phyloP scores from a whole-genome alignment of 2,888 invertebrate species.

The Enchytraeus crypticus region DNA sequence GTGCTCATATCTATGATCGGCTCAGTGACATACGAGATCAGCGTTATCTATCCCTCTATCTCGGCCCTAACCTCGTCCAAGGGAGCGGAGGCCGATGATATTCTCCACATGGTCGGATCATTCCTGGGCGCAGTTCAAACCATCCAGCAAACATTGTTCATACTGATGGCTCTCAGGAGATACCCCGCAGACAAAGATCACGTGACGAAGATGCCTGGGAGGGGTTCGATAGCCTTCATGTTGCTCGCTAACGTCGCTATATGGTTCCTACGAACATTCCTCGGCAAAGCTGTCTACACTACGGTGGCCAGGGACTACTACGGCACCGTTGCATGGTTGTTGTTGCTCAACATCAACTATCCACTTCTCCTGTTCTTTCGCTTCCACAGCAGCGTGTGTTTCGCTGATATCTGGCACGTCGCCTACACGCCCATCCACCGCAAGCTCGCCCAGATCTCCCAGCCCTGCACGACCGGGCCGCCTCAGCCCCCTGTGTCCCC shows the following conservation, averaged over 20 bases:
- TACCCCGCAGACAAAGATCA: slow-evolving; percentile 37
- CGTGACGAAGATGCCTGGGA: slow-evolving; percentile 50
- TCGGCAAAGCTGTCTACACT: slow-evolving; percentile 14
- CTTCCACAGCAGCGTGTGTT: slow-evolving; percentile 46
- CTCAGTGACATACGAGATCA: slow-evolving; percentile 60
- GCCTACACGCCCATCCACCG: slow-evolving; percentile 30
- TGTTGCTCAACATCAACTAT: slow-evolving; percentile 57
- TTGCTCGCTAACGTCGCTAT: slow-evolving; percentile 59
- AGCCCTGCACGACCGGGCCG: too few species aligned
- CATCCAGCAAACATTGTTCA: slow-evolving; percentile 40
- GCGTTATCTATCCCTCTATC: slow-evolving; percentile 16
- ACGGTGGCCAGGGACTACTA: slow-evolving; percentile 49
- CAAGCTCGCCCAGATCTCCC: too few species aligned
- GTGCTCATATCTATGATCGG: slow-evolving; percentile 87
- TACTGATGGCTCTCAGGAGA: slow-evolving; percentile 38
- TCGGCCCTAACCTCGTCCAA: neutral
- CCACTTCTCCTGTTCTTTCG: slow-evolving; percentile 55
- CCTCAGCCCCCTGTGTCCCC: too few species aligned
- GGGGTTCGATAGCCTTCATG: slow-evolving; percentile 58
- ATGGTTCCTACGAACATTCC: slow-evolving; percentile 57
- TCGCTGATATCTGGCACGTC: slow-evolving; percentile 46
- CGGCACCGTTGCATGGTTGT: slow-evolving; percentile 59
- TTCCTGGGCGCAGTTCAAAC: slow-evolving; percentile 33
- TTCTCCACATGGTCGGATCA: neutral
- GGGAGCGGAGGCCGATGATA: neutral